Conservation (phyloP, 2,113 vertebrate genomes). For the Myrmophylax atrothorax region DNA sequence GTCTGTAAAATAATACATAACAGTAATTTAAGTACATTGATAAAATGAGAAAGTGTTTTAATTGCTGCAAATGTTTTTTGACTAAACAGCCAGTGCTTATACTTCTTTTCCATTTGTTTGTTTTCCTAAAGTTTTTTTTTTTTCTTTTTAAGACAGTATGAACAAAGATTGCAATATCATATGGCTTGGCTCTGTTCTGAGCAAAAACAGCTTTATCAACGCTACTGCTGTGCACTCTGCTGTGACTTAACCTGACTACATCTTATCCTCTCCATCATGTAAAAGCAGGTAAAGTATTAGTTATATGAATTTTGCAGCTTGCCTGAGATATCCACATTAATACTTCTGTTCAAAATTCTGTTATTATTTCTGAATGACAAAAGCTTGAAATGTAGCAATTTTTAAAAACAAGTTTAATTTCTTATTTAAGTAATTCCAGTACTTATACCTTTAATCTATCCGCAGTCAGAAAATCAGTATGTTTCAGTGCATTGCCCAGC, state of each 20-base stretch:
- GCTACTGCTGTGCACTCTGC: not conserved
- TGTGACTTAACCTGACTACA: not conserved
- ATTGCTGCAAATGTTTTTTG: not conserved
- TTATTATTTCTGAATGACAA: not conserved
- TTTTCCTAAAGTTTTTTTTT: not conserved
- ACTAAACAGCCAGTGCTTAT: not conserved
- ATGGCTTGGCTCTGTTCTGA: not conserved
- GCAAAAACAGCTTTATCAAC: not conserved
- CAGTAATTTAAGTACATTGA: not conserved
- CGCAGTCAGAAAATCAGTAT: not conserved
- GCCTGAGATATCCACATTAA: not conserved
- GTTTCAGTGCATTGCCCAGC: not conserved
- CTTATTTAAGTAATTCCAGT: not conserved
- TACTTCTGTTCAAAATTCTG: not conserved
- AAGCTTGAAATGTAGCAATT: not conserved
- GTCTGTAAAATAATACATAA: not conserved
- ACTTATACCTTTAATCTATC: not conserved
- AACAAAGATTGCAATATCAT: not conserved
- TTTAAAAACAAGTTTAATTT: not conserved
- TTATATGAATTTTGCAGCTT: not conserved
- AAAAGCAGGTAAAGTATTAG: not conserved
- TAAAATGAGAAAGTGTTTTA: not conserved
- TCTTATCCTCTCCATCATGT: not conserved
- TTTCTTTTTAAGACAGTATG: not conserved
- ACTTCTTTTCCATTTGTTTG: not conserved